Evolutionary conservation across 2,888 invertebrate genomes (phyloP), one percentile per base, ranked within the genome.

Genomic region (Latrodectus hesperus): DNA sequence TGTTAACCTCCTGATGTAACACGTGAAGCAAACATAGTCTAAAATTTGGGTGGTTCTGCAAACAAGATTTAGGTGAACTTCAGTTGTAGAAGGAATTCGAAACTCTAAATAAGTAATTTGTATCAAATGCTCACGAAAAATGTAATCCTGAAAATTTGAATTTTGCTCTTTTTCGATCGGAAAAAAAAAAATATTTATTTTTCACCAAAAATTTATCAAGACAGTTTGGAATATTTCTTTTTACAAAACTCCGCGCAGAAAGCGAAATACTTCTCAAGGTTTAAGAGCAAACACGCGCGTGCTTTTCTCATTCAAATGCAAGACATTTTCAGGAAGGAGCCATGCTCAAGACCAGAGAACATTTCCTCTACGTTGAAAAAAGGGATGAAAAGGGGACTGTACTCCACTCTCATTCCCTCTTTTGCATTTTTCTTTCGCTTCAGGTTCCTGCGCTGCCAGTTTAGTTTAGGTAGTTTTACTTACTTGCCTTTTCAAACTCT

Each of bases 251-350:
- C n/a, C 6, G 12, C 60, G 10, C 60, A 60, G n/a, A 60, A 60
- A n/a, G n/a, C n/a, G 60, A 60, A 60, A 60, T 60, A 60, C n/a
- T 60, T 60, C n/a, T n/a, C n/a, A 60, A n/a, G 60, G 11, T 11
- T 60, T 60, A 60, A n/a, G 60, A 60, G 17, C 72, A 12, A 71
- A 71, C 17, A 49, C 17, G 55, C 38, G 4, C 78, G n/a, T 38
- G 26, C 78, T 78, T 55, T 70, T 22, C 71, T 60, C n/a, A 38
- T 72, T 80, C 49, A 80, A 80, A 80, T 72, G 22, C 51, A 60
- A 70, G 17, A 38, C 49, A 70, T 79, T 71, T 71, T 38, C 60
- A 55, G 14, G 22, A 22, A 16, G 67, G 53, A 49, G 70, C 77
- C 68, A 68, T 60, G 6, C 52, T 38, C 71, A 71, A 60, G 79